Conservation (phyloP, 1,140 invertebrate genomes). For the Drosophila leontia region DNA sequence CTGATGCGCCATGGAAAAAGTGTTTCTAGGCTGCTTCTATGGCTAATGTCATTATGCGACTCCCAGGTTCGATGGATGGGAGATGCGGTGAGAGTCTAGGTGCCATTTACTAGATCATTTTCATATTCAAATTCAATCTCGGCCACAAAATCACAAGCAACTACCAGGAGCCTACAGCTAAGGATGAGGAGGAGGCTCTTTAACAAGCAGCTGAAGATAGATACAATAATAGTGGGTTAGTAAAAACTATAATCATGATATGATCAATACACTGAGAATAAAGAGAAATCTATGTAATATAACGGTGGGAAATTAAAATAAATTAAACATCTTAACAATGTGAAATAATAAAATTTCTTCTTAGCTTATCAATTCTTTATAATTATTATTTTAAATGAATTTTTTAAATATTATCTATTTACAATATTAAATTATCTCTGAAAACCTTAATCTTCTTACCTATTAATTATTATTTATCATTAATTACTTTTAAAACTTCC, state of each 20-base stretch:
- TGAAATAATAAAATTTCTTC: too few species aligned
- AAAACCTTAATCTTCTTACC: not conserved
- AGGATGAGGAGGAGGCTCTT: not conserved
- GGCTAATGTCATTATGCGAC: conserved; percentile 28
- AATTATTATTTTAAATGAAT: too few species aligned
- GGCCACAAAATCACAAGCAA: conserved; percentile 6
- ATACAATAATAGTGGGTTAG: not conserved
- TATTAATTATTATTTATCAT: not conserved
- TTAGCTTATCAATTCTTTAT: too few species aligned
- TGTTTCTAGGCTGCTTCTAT: conserved; percentile 48
- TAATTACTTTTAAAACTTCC: not conserved
- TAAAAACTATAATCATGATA: conserved; percentile 20
- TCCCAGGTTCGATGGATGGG: not conserved
- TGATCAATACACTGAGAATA: not conserved
- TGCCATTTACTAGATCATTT: conserved; percentile 10
- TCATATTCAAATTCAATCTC: conserved; percentile 30
- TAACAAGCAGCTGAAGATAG: conserved; percentile 13
- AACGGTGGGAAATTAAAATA: too few species aligned
- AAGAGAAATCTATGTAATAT: too few species aligned
- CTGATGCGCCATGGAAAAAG: conserved; percentile 32
- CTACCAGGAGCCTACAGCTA: not conserved
- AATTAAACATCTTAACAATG: too few species aligned
- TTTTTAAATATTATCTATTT: too few species aligned
- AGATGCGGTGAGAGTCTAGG: not conserved
- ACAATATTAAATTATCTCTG: too few species aligned